Base-by-base conservation (phyloP, 2,797 vertebrate genomes). In the Bucorvus abyssinicus region DNA sequence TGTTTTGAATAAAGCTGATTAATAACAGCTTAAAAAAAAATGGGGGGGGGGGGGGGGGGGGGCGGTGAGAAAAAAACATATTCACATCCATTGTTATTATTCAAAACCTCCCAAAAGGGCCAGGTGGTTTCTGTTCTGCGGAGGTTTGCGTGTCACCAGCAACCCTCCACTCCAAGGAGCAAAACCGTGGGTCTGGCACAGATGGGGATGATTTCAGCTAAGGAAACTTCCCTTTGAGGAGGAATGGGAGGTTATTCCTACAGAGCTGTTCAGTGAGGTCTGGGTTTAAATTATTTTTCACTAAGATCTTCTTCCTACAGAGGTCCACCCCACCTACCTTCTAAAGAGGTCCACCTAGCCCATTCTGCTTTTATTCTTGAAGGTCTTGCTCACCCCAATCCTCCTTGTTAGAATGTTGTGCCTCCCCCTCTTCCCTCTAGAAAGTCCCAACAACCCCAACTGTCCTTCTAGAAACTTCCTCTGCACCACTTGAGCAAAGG, bases 1-100 rank as follows among this genome's bases (percentile, higher is more conserved):
- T 80, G 69, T 93, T 96, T 90, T 84, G 55, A 92, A 92, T 79
- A 90, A 88, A 93, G 63, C 20, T 78, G 29, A n/a, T 53, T 74
- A 95, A 79, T 38, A 79, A 38, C 14, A 52, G 38, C 38, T 53
- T n/a, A 0, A 26, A 45, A 55, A 50, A 67, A 44, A 26, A 20
- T 34, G 19, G n/a, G 20, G 42, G 10, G 9, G 8, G 36, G 13
- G 24, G 38, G 55, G 26, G 76, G 14, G 53, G 59, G 36, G 36
- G 9, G 18, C 59, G 29, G 50, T 82, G 34, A 40, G 38, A 40
- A 67, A 57, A 76, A 38, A 68, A 52, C 38, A 40, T 40, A 40
- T 40, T 40, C 38, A 40, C 38, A 40, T 40, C 45, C 45, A 10
- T 56, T 24, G 15, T 32, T 38, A 12, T 45, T 23, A 17, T 44